Evolutionary conservation across 2,113 vertebrate species (phyloP).

Genomic region (Ictidomys tridecemlineatus): DNA sequence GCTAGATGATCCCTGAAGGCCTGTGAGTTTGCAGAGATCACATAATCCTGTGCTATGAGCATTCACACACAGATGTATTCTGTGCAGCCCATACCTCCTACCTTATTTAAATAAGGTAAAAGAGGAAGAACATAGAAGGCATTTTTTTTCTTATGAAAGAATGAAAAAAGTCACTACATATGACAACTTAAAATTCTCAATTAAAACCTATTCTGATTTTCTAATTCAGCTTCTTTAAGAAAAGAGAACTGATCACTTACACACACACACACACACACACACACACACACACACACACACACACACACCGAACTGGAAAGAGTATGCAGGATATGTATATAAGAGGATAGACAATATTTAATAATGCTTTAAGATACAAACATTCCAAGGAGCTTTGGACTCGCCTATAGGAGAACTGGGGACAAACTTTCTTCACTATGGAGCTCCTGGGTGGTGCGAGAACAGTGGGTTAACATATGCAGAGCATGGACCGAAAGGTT

Average conservation of each 20-base stretch:
- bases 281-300: no score
- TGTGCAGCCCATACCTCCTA: background rate
- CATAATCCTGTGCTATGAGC: background rate
- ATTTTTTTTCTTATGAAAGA: slow-evolving; percentile 32
- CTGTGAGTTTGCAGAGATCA: background rate
- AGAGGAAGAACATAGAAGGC: background rate
- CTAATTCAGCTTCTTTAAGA: slow-evolving; percentile 29
- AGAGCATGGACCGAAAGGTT: background rate
- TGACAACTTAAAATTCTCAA: background rate
- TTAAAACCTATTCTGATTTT: slow-evolving; percentile 28
- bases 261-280: background rate
- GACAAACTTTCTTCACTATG: background rate
- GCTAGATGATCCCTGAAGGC: background rate
- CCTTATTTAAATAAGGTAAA: background rate
- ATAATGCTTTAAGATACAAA: background rate
- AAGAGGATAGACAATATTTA: background rate
- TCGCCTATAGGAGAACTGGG: background rate
- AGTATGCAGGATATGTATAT: background rate
- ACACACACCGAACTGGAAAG: background rate
- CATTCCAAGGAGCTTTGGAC: background rate
- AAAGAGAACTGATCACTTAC: background rate
- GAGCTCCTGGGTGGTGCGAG: slow-evolving; percentile 13
- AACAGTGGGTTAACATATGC: background rate
- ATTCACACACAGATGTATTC: background rate
- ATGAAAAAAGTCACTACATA: background rate